Base-by-base conservation (phyloP, 2,113 vertebrate genomes). In the Gobio gobio region DNA sequence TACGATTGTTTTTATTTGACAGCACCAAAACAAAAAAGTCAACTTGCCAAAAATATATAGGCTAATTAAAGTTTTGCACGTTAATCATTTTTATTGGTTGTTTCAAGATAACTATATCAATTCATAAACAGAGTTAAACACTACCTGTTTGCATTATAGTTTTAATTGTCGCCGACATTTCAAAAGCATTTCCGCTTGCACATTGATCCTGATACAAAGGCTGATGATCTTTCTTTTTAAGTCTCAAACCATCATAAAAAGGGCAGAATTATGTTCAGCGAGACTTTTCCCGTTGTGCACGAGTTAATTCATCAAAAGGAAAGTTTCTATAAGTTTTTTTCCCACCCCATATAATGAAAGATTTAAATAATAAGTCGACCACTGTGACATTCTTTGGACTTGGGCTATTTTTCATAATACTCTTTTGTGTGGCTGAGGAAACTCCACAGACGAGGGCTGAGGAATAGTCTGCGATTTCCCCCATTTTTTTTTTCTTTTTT, bases 331-430 rank as follows among this genome's bases (percentile, higher is more conserved):
- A 93, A 92, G 92, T 88, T 93, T 94, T 94, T 94, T 94, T 94
- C 89, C 29, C 29, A 29, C 82, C 66, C 36, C 49, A 72, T 82
- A 86, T 85, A 83, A 83, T 86, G 83, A 89, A 88, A 87, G 80
- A 82, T 92, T 91, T 86, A 85, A 91, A 93, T 97, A 97, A 98
- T 97, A 97, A 96, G 95, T 92, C 95, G 94, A 98, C 97, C 96
- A 97, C 97, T 98, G 97, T 93, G 97, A 96, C 97, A 98, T 98
- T 98, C 96, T 98, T 93, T 94, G 89, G 92, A 95, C 95, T 94
- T 92, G 93, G 95, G 93, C 95, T 97, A 97, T 97, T 96, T 97
- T 97, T 97, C 95, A 98, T 97, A 97, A 98, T 95, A 94, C 92
- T 95, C 95, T 95, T 97, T 97, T 97, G 96, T 97, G 96, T 93